A percentile compares a stretch with the other conserved stretches of the same genome.
Evolutionary conservation across 2,113 vertebrate species (phyloP).

Genomic region (Platysternon megacephalum): DNA sequence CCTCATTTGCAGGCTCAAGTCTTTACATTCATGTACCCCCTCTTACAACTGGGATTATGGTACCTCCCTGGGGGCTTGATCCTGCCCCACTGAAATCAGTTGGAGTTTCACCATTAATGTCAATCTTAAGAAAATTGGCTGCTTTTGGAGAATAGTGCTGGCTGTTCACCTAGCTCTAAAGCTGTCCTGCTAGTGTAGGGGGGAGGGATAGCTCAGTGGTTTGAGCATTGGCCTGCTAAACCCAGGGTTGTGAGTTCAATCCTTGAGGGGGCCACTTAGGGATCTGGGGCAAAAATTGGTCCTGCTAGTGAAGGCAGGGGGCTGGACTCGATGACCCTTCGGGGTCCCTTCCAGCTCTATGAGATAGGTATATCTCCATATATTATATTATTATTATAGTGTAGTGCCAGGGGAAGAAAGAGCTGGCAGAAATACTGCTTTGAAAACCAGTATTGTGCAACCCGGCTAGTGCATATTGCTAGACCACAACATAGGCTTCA

Average conservation of each 20-base stretch:
- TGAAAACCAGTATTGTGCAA: neutral
- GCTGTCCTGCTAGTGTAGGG: neutral
- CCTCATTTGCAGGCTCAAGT: constrained; percentile 25
- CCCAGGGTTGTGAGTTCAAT: no score
- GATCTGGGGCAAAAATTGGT: no score
- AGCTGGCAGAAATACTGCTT: neutral
- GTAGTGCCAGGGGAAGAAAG: neutral
- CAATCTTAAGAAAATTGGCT: neutral
- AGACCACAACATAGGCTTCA: neutral
- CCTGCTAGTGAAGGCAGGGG: no score
- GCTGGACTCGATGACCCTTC: no score
- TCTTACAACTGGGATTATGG: constrained; percentile 8
- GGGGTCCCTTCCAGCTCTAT: no score
- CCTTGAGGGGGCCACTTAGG: no score
- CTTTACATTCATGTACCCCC: constrained; percentile 13
- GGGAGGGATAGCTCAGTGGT: no score
- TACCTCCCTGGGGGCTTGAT: neutral
- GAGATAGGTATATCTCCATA: no score
- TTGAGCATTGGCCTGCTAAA: no score
- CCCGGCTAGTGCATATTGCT: neutral
- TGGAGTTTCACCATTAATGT: neutral
- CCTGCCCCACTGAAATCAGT: neutral
- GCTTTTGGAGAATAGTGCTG: neutral
- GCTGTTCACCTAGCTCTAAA: neutral
- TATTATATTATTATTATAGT: no score